A percentile compares a stretch with the other conserved stretches of the same genome.
These are phyloP conservation scores for Calyptommatus sinebrachiatus DNA, from an alignment of 2,113 vertebrate species.

Conservation along the genomic window DNA sequence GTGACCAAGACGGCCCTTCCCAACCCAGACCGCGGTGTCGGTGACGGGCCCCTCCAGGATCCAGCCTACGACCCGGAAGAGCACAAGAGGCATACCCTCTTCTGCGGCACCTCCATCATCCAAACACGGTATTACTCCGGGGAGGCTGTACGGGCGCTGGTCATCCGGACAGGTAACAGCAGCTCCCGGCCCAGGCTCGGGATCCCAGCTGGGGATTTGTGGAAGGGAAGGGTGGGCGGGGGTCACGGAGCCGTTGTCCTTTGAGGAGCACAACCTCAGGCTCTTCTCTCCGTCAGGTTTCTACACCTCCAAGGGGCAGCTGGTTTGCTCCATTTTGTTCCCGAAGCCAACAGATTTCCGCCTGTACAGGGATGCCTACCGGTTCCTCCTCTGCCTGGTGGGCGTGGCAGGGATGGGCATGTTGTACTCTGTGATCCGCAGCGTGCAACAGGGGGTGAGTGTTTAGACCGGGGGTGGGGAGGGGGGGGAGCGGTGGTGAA, in stretches of 20 bases:
- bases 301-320: slow-evolving; percentile 51
- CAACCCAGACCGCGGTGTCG: background rate
- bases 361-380: slow-evolving; percentile 43
- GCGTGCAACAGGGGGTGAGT: slow-evolving; percentile 40
- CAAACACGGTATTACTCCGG: slow-evolving; percentile 48
- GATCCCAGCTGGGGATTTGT: too few species aligned
- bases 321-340: slow-evolving; percentile 53
- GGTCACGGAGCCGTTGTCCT: rapidly evolving
- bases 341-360: slow-evolving; percentile 46
- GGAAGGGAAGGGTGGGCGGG: too few species aligned
- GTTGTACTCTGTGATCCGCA: slow-evolving; percentile 45
- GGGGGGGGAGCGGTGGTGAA: too few species aligned
- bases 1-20: slow-evolving; percentile 49
- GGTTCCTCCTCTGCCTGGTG: slow-evolving; percentile 50
- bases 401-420: slow-evolving; percentile 42
- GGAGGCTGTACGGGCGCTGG: slow-evolving; percentile 36
- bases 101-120: slow-evolving; percentile 50
- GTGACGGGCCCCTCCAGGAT: background rate
- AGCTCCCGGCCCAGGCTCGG: background rate
- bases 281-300: slow-evolving; percentile 28
- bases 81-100: slow-evolving; percentile 53
- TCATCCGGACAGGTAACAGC: slow-evolving; percentile 47
- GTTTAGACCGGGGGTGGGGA: background rate
- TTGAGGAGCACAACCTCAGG: background rate
- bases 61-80: slow-evolving; percentile 26